Percentiles rank a stretch among this genome's conserved stretches.
Conservation (phyloP, 2,888 invertebrate species). For the Papilio demoleus region DNA sequence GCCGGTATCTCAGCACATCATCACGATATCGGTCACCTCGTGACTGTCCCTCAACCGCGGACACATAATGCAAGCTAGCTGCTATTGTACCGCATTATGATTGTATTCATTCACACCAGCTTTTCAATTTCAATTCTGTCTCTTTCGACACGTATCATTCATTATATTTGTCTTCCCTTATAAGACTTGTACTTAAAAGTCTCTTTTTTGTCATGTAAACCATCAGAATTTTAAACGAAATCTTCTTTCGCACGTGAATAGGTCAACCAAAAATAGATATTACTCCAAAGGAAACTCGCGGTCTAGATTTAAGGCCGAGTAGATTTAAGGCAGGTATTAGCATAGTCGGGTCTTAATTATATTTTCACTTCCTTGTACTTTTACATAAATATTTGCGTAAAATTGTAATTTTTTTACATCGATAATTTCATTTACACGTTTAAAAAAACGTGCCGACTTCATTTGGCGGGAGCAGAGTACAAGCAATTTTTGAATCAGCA, state of each 20-base stretch:
- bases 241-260: no score
- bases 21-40: constrained; percentile 56
- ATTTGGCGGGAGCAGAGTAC: constrained; percentile 37
- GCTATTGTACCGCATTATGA: constrained; percentile 17
- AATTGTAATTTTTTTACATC: background rate
- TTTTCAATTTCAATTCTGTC: constrained; percentile 12
- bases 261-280: no score
- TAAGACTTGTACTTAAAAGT: background rate
- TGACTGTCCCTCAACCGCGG: constrained; percentile 55
- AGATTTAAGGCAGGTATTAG: no score
- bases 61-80: constrained; percentile 35
- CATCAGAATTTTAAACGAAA: background rate
- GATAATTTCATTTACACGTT: constrained; percentile 46
- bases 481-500: constrained; percentile 49
- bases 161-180: background rate
- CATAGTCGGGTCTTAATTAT: background rate
- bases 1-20: constrained; percentile 59
- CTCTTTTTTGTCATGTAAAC: background rate
- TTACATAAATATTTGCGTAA: background rate
- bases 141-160: constrained; percentile 18
- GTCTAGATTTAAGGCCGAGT: no score
- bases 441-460: constrained; percentile 47
- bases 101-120: constrained; percentile 16
- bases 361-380: background rate
- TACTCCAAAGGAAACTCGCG: no score